Base-by-base conservation (phyloP, 2,797 vertebrate genomes). In the Acridotheres tristis region DNA sequence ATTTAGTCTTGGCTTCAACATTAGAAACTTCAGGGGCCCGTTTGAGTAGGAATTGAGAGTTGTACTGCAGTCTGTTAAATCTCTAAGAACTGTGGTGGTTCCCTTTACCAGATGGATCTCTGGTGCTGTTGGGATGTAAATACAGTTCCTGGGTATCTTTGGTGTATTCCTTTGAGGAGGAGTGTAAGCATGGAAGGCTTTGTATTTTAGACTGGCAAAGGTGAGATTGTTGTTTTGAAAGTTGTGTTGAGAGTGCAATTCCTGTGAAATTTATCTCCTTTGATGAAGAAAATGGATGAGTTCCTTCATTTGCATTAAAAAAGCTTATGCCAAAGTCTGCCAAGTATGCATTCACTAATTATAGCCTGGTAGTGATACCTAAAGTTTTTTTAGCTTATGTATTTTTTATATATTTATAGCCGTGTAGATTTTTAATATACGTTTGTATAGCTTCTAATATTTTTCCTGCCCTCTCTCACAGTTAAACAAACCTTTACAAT, bases 131-230 rank as follows among this genome's bases (percentile, higher is more conserved):
- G 32, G 17, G 29, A 42, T 36, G 51, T 40, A 51, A 32, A 15
- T 40, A 18, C 4, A 18, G 16, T 77, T 85, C 36, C 85, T 7
- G 4, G 14, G 13, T 88, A 26, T 89, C 20, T 1, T 30, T 32
- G 51, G 51, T 53, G 12, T 30, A 19, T 30, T 16, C 4, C 18
- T 86, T 77, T 16, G 34, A 65, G 43, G 21, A 54, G 16, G 34
- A 65, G 3, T 0, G 0, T n/a, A 6, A 59, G 32, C 14, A 7
- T 43, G 18, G 29, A 61, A 63, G 1, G 11, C 71, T 68, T 42
- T 22, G 3, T 72, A 3, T 55, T 40, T 62, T 65, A 78, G 81
- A 51, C 77, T 30, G 75, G 13, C 8, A 6, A 5, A 36, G 51
- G 66, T 48, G 48, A 36, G 12, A 16, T 20, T 6, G 2, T 58